A percentile compares a stretch with the other conserved stretches of the same genome.
Evolutionary conservation across 2,888 invertebrate genomes (phyloP).

Genomic region (Podabrus alpinus): DNA sequence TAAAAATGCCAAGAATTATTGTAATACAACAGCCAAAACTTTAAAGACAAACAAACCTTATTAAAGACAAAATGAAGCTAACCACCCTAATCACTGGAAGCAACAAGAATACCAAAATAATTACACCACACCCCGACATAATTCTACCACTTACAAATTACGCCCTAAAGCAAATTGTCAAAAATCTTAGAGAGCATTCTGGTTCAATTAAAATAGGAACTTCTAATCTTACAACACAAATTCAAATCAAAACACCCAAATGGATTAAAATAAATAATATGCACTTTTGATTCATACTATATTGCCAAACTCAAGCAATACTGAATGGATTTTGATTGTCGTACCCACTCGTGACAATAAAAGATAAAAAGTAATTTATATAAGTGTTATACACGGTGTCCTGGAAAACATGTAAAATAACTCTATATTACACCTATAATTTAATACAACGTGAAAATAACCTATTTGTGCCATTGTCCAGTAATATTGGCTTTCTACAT

Average conservation of each 20-base stretch:
- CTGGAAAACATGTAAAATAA: too few relatives aligned
- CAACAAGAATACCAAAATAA: background rate
- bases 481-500: too few relatives aligned
- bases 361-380: too few relatives aligned
- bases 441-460: too few relatives aligned
- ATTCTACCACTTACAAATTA: background rate
- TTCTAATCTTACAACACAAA: background rate
- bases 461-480: too few relatives aligned
- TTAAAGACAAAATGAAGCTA: background rate
- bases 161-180: background rate
- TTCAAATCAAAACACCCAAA: background rate
- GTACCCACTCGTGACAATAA: too few relatives aligned
- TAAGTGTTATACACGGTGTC: too few relatives aligned
- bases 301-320: too few relatives aligned
- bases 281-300: too few relatives aligned
- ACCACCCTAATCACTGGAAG: background rate
- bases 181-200: background rate
- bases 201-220: background rate
- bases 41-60: background rate
- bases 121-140: background rate
- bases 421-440: too few relatives aligned
- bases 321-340: too few relatives aligned
- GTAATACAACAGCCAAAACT: background rate
- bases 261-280: background rate
- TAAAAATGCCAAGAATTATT: background rate